Evolutionary conservation across 2,797 vertebrate genomes (phyloP).

Genomic region (Acropternis orthonyx): DNA sequence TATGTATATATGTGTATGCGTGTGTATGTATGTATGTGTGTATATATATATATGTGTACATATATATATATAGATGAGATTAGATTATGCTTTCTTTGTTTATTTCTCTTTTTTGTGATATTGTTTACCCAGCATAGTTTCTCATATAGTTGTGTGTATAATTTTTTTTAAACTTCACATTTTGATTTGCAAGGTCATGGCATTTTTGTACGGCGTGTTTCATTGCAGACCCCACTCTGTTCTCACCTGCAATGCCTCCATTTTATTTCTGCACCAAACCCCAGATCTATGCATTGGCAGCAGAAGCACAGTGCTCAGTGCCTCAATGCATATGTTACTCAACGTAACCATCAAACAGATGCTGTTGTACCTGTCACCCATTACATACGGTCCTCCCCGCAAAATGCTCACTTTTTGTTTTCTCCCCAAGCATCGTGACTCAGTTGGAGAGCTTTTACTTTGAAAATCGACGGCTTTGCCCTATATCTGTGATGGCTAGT

Average conservation of each 20-base stretch:
- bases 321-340: constrained; percentile 68
- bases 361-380: constrained; percentile 47
- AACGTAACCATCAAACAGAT: constrained; percentile 36
- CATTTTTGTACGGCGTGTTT: constrained; percentile 51
- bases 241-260: constrained; percentile 44
- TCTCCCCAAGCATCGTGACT: constrained; percentile 68
- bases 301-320: neutral
- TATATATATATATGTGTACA: constrained; percentile 11
- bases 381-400: constrained; percentile 27
- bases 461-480: constrained; percentile 77
- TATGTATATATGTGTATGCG: constrained; percentile 57
- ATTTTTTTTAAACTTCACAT: constrained; percentile 56
- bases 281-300: constrained; percentile 72
- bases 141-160: constrained; percentile 63
- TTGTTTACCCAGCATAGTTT: constrained; percentile 55
- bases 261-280: constrained; percentile 54
- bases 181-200: constrained; percentile 71
- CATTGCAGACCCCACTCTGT: constrained; percentile 44
- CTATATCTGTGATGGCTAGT: constrained; percentile 77
- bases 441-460: constrained; percentile 55
- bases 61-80: constrained; percentile 25
- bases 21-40: neutral
- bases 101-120: constrained; percentile 68
- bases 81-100: constrained; percentile 69
- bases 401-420: constrained; percentile 67